A percentile compares a stretch with the other conserved stretches of the same genome.
These are phyloP conservation scores for Drosophila demipolita DNA, from an alignment of 2,888 invertebrate species.

Conservation along the genomic window DNA sequence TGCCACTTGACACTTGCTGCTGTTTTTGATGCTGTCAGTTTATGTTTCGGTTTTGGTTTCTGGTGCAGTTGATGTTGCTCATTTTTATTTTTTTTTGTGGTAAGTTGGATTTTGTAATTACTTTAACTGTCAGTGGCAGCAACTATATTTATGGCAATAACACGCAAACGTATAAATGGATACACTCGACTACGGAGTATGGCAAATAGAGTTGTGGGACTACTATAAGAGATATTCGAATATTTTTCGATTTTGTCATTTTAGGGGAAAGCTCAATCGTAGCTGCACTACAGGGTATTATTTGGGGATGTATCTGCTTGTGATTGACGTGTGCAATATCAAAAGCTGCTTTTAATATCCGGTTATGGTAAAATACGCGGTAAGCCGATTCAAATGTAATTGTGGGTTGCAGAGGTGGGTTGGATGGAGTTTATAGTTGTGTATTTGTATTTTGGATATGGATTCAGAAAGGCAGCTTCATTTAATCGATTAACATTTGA, in stretches of 20 bases:
- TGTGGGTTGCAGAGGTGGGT: neutral
- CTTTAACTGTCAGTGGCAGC: constrained; percentile 69
- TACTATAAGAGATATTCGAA: neutral
- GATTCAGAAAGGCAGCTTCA: constrained; percentile 8
- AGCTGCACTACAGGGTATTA: neutral
- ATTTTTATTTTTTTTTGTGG: constrained; percentile 22
- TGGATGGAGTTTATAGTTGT: neutral
- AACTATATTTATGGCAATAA: constrained; percentile 6
- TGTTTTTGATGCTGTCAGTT: constrained; percentile 23
- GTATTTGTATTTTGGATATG: neutral
- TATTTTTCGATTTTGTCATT: neutral
- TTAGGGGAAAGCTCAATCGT: neutral
- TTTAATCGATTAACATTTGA: constrained; percentile 24
- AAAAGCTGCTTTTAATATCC: constrained; percentile 10
- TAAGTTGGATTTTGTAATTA: constrained; percentile 68
- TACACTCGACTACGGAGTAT: neutral
- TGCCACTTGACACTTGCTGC: constrained; percentile 14
- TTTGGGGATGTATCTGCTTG: neutral
- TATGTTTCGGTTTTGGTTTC: neutral
- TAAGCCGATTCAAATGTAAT: constrained; percentile 15
- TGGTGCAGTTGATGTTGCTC: neutral
- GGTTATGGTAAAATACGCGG: constrained; percentile 36
- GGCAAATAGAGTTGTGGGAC: neutral
- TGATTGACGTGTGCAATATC: neutral
- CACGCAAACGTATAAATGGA: neutral